These are phyloP conservation scores for Luperina testacea DNA, from an alignment of 2,888 invertebrate species.

Conservation along the genomic window DNA sequence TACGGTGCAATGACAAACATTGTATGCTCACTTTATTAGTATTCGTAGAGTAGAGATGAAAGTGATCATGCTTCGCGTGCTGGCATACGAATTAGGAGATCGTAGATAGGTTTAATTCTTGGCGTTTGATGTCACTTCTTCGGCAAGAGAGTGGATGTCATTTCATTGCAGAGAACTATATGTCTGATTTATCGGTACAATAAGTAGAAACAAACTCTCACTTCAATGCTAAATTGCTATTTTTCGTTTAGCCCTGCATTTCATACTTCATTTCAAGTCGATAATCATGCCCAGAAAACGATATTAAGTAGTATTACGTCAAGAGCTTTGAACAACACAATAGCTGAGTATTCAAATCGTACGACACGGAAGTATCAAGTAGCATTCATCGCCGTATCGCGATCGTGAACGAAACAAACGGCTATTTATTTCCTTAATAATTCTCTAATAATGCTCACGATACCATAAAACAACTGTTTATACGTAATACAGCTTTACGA, in stretches of 20 bases:
- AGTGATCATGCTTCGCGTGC: background rate
- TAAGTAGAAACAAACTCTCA: background rate
- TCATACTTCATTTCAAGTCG: slow-evolving; percentile 24
- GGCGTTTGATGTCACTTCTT: too few species aligned
- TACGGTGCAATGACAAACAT: background rate
- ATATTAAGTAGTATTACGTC: slow-evolving; percentile 8
- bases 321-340: slow-evolving; percentile 28
- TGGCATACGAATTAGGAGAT: background rate
- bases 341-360: slow-evolving; percentile 15
- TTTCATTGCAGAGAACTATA: too few species aligned
- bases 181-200: background rate
- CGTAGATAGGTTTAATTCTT: background rate
- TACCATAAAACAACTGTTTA: slow-evolving; percentile 49
- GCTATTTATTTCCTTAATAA: slow-evolving; percentile 54
- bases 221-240: background rate
- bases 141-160: background rate
- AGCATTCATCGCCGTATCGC: slow-evolving; percentile 12
- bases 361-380: slow-evolving; percentile 51
- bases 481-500: slow-evolving; percentile 36
- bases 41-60: background rate
- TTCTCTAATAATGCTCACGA: slow-evolving; percentile 51
- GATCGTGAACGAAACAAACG: slow-evolving; percentile 29
- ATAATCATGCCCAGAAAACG: slow-evolving; percentile 31
- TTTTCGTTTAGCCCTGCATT: background rate
- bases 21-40: accelerated